Conservation (phyloP, 2,797 vertebrate genomes). For the Siniperca obscura region DNA sequence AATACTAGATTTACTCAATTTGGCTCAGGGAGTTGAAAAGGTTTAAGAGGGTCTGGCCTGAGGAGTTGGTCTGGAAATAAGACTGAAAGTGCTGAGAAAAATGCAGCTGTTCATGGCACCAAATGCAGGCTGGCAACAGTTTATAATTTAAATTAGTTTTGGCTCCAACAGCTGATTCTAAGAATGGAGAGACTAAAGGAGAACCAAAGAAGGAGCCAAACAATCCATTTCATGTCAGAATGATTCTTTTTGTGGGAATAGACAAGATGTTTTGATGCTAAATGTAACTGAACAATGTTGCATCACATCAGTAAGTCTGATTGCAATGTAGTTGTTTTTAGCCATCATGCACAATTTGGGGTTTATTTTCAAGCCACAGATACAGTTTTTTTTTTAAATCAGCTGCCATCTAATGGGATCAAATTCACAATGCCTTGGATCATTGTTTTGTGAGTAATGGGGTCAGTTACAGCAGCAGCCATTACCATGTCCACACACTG, state of each 20-base stretch:
- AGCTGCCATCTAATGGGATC: neutral
- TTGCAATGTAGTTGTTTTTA: neutral
- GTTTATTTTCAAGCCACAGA: constrained; percentile 2
- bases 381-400: neutral
- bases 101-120: constrained; percentile 66
- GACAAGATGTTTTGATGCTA: neutral
- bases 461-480: constrained; percentile 52
- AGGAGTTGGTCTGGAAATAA: constrained; percentile 45
- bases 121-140: constrained; percentile 68
- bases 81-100: constrained; percentile 50
- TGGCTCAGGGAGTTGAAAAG: constrained; percentile 31
- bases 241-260: neutral
- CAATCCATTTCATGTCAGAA: constrained; percentile 24
- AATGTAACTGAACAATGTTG: constrained; percentile 8
- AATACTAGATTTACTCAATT: constrained; percentile 52
- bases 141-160: constrained; percentile 76
- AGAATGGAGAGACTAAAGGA: constrained; percentile 58
- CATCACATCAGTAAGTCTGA: neutral
- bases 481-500: constrained; percentile 37
- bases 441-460: constrained; percentile 49
- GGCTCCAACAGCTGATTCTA: constrained; percentile 68
- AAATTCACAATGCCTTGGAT: constrained; percentile 21
- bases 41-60: constrained; percentile 37
- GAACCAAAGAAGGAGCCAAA: constrained; percentile 43
- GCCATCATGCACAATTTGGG: neutral